phyloP scores from a whole-genome alignment of 2,113 vertebrate genomes.

The Varanus komodoensis region DNA sequence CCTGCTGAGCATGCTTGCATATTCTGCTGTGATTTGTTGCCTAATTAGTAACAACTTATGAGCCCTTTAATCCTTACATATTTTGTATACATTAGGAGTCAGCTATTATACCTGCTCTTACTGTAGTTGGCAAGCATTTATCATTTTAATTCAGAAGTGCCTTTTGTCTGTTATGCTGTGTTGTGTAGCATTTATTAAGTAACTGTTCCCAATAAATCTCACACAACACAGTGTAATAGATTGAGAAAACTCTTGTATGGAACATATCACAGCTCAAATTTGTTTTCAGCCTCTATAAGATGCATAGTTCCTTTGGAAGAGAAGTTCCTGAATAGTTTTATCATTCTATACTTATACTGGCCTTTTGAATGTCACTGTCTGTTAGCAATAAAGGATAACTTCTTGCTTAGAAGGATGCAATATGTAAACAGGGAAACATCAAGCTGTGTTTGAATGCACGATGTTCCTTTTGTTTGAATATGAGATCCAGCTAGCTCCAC shows the following conservation, averaged over 20 bases:
- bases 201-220: constrained; percentile 69
- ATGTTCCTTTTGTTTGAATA: neutral
- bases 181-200: constrained; percentile 66
- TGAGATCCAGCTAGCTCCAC: neutral
- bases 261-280: constrained; percentile 68
- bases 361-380: constrained; percentile 51
- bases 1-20: constrained; percentile 50
- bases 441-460: neutral
- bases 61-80: constrained; percentile 63
- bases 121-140: constrained; percentile 49
- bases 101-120: constrained; percentile 57
- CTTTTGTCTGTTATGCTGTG: constrained; percentile 39
- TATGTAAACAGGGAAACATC: neutral
- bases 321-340: constrained; percentile 32
- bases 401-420: neutral
- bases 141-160: constrained; percentile 33
- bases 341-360: constrained; percentile 42
- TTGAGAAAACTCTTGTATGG: constrained; percentile 63
- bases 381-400: constrained; percentile 13
- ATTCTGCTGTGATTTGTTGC: constrained; percentile 69
- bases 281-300: constrained; percentile 51
- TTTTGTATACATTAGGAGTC: constrained; percentile 72
- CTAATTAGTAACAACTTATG: constrained; percentile 76
- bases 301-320: constrained; percentile 29
- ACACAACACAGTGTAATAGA: constrained; percentile 47